These are phyloP conservation scores for Oreotrochilus melanogaster DNA, from an alignment of 2,113 vertebrate genomes.

Conservation along the genomic window DNA sequence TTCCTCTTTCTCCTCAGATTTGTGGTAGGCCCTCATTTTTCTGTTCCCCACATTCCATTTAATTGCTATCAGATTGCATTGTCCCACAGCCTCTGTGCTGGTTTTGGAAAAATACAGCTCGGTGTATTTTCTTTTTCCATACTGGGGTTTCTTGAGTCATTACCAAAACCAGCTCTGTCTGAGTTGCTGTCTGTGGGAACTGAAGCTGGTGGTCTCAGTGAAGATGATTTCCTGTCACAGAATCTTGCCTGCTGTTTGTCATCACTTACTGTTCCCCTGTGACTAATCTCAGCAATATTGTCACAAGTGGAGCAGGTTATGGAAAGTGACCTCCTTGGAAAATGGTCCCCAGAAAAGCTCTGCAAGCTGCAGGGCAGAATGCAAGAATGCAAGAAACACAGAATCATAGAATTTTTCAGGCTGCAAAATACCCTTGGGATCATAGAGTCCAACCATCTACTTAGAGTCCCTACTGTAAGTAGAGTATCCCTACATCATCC, in stretches of 20 bases:
- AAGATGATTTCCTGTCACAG: not conserved
- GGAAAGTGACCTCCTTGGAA: not conserved
- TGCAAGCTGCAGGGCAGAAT: not conserved
- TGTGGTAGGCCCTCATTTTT: not conserved
- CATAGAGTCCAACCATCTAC: too few species aligned
- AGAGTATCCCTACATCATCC: too few species aligned
- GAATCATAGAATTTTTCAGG: too few species aligned
- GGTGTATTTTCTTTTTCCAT: not conserved
- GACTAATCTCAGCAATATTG: not conserved
- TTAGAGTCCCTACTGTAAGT: too few species aligned
- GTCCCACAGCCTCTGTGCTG: not conserved
- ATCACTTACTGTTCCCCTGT: not conserved
- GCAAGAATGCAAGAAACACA: too few species aligned
- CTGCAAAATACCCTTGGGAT: too few species aligned
- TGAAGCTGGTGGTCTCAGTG: not conserved
- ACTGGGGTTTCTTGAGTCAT: not conserved
- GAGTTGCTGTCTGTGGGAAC: conserved; percentile 3
- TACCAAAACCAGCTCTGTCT: conserved; percentile 21
- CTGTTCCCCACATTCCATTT: not conserved
- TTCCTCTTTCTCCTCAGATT: conserved; percentile 37
- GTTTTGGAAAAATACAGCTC: not conserved
- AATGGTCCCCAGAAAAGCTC: not conserved
- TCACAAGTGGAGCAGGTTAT: not conserved
- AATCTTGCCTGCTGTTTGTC: not conserved
- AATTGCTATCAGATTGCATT: not conserved